Base-by-base conservation (phyloP, 2,113 vertebrate species). In the Aleadryas rufinucha region DNA sequence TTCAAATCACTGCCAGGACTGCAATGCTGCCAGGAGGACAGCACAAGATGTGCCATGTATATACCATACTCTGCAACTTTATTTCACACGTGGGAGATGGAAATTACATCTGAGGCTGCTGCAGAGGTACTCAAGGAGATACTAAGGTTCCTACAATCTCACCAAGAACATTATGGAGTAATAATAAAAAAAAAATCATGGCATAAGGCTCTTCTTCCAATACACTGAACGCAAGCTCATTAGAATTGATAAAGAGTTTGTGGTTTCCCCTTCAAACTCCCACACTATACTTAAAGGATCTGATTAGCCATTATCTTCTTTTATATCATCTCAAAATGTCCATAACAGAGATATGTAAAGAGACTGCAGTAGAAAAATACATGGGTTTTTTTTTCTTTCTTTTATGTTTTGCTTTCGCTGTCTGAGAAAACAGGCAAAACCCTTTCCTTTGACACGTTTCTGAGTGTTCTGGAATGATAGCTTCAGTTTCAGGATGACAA, bases 401-500 rank as follows among this genome's bases (percentile, higher is more conserved):
- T 75, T 63, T 93, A 61, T 93, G 83, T 92, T 97, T 96, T 95
- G 89, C 93, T 95, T 96, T 95, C 30, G 0, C 60, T 93, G 89
- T 63, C 89, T 95, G 96, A 93, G 93, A 93, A 93, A 95, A 92
- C 9, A 94, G 86, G 86, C 89, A 93, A 93, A 95, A 50, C 76
- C 76, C 89, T 79, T 90, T 92, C 91, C 91, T 95, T 88, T 84
- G 86, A 96, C 91, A 96, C 2, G 16, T 78, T 97, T 97, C 96
- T 95, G 76, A 84, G 94, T 80, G 83, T 53, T 90, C 68, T 90
- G 95, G 96, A 96, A 96, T 97, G 77, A 89, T 28, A 65, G 47
- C 72, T 89, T 92, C 60, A 60, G 86, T 96, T 96, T 95, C 96
- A 93, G 86, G 94, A 95, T 96, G 96, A 97, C 89, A 95, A 93